Evolutionary conservation across 2,888 invertebrate genomes (phyloP).

Genomic region (Temnothorax unifasciatus): DNA sequence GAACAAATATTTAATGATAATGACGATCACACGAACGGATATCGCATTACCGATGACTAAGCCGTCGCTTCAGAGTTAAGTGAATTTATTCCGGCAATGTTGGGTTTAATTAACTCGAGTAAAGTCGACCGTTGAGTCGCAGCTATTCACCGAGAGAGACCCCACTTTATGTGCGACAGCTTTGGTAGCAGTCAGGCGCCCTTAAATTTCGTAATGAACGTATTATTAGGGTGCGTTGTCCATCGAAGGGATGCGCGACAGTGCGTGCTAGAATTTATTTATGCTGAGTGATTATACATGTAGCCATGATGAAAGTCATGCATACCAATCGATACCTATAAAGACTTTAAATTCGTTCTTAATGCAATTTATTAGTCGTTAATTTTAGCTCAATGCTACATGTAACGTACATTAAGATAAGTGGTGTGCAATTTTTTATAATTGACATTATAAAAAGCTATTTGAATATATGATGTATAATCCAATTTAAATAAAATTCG

Average conservation of each 20-base stretch:
- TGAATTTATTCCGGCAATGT: conserved; percentile 54
- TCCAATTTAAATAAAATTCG: background rate
- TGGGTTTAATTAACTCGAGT: conserved; percentile 57
- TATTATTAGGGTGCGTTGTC: conserved; percentile 49
- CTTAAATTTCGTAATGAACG: conserved; percentile 55
- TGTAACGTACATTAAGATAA: background rate
- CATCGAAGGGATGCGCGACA: conserved; percentile 29
- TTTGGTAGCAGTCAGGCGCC: conserved; percentile 42
- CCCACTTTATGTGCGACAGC: conserved; percentile 42
- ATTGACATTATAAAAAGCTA: background rate
- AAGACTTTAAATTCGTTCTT: conserved; percentile 1
- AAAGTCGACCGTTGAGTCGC: conserved; percentile 59
- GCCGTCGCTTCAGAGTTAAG: conserved; percentile 42
- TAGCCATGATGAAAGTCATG: conserved; percentile 1
- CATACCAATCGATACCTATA: background rate
- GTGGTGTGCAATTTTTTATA: background rate
- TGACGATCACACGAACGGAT: conserved; percentile 39
- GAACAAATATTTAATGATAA: conserved; percentile 41
- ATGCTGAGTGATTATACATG: background rate
- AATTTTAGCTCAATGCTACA: background rate
- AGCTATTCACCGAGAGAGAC: conserved; percentile 47
- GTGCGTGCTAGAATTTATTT: conserved; percentile 40
- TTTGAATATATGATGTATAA: background rate
- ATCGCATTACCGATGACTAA: conserved; percentile 51
- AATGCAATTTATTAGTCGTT: background rate